These are phyloP conservation scores for Brachypalpus laphriformis DNA, from an alignment of 2,888 invertebrate genomes.

Conservation along the genomic window DNA sequence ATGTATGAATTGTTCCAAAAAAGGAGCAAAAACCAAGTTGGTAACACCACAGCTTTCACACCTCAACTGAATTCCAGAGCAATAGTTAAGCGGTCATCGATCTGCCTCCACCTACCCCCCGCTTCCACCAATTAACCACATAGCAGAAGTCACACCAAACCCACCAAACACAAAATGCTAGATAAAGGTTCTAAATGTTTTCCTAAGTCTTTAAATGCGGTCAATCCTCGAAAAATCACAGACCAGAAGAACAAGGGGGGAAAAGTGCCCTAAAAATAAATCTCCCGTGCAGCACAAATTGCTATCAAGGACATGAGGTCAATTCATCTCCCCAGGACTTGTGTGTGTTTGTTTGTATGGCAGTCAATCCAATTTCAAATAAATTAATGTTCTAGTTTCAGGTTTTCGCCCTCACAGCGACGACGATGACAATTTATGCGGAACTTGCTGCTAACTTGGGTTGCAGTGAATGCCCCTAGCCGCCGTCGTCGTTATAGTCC, in stretches of 20 bases:
- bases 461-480: conserved; percentile 25
- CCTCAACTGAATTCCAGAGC: conserved; percentile 1
- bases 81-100: neutral
- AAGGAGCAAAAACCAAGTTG: conserved; percentile 15
- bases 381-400: conserved; percentile 43
- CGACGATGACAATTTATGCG: conserved; percentile 37
- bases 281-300: conserved; percentile 40
- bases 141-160: neutral
- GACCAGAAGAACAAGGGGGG: neutral
- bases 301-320: conserved; percentile 44
- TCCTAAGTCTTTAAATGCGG: conserved; percentile 23
- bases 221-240: conserved; percentile 7
- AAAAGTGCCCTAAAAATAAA: conserved; percentile 22
- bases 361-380: conserved; percentile 49
- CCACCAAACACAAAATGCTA: neutral
- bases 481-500: neutral
- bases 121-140: neutral
- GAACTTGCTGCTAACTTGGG: neutral
- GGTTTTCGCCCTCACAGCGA: conserved; percentile 21
- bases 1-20: neutral
- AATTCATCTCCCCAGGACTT: conserved; percentile 8
- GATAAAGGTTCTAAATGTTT: neutral
- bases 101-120: neutral
- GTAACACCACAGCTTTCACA: conserved; percentile 21
- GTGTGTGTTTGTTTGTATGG: neutral